Percentiles rank a stretch among this genome's conserved stretches.
Conservation (phyloP, 35 echinoderm and acorn worm genomes). For the Nesometra sesokonis region DNA sequence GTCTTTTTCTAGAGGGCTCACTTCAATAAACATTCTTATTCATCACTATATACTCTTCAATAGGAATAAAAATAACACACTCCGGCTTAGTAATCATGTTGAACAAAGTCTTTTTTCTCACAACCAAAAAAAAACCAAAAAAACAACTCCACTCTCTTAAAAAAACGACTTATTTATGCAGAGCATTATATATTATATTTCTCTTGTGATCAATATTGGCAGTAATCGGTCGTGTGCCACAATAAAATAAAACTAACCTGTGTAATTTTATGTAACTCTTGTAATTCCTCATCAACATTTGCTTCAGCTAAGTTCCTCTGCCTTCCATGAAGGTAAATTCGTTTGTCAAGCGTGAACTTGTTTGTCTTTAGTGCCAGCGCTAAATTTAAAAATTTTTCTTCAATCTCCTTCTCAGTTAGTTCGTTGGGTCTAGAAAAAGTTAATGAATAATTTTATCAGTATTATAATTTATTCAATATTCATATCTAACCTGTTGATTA, state of each 20-base stretch:
- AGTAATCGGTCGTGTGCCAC: neutral
- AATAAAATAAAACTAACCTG: neutral
- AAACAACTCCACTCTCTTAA: no score
- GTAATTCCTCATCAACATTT: constrained; percentile 53
- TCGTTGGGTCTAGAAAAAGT: neutral
- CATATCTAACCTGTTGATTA: no score
- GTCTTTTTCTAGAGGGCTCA: no score
- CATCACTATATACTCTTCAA: no score
- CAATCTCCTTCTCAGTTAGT: constrained; percentile 75
- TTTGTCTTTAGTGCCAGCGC: constrained; percentile 71
- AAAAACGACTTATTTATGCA: no score
- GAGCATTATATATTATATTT: neutral
- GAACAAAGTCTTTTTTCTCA: no score
- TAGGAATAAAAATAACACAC: no score
- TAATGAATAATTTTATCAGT: no score
- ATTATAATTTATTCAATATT: no score
- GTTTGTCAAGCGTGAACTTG: constrained; percentile 55
- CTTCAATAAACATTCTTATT: no score
- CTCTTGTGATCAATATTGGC: neutral
- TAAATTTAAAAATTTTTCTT: constrained; percentile 63
- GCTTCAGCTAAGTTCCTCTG: constrained; percentile 68
- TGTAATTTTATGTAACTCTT: constrained; percentile 13
- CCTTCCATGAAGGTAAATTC: constrained; percentile 48
- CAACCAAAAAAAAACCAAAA: no score
- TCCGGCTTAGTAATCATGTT: no score